These are phyloP conservation scores for Ceyx melanurus DNA, from an alignment of 2,113 vertebrate species.

Conservation along the genomic window DNA sequence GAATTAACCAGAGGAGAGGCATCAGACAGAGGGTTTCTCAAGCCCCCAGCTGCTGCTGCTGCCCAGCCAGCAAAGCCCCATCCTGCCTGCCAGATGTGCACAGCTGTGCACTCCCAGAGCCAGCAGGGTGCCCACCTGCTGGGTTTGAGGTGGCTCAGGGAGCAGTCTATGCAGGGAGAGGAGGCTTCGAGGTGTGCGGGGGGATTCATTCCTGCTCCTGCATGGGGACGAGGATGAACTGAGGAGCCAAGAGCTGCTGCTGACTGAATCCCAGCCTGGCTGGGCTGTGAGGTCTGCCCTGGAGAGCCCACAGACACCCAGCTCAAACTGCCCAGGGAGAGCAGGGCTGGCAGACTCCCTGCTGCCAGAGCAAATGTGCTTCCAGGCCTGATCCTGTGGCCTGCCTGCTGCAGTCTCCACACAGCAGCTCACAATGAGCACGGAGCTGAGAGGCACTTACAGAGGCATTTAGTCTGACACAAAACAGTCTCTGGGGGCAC, in stretches of 20 bases:
- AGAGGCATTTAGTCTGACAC: constrained; percentile 20
- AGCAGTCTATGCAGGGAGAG: neutral
- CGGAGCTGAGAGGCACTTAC: constrained; percentile 21
- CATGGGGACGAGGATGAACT: neutral
- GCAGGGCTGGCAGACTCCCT: neutral
- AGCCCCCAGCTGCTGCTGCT: neutral
- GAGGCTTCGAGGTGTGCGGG: neutral
- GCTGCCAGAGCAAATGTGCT: neutral
- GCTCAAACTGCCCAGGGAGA: neutral
- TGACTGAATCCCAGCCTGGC: neutral
- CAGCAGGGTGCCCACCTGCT: neutral
- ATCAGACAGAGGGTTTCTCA: neutral
- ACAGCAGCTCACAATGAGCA: neutral
- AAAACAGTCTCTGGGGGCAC: constrained; percentile 17
- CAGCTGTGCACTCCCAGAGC: neutral
- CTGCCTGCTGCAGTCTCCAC: neutral
- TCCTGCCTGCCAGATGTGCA: neutral
- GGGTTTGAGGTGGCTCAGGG: neutral
- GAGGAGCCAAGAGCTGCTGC: neutral
- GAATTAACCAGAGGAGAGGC: neutral
- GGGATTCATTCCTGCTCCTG: neutral
- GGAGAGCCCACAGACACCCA: neutral
- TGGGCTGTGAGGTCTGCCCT: neutral
- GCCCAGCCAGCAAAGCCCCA: neutral
- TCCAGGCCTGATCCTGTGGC: neutral